Base-by-base conservation (phyloP, 2,888 invertebrate species). In the Hypolimnas misippus region DNA sequence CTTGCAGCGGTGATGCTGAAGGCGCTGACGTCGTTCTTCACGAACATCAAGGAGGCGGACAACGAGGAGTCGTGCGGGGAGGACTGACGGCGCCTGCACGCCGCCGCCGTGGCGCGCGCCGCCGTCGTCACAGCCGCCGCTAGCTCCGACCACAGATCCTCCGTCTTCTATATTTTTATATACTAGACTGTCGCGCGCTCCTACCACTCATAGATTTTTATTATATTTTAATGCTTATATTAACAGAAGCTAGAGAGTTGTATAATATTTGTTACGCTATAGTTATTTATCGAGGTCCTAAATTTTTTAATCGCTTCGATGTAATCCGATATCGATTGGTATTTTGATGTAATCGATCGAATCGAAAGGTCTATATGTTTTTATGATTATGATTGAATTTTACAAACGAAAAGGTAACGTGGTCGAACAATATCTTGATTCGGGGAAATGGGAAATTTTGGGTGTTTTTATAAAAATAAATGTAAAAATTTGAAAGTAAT, bases 21-120 rank as follows among this genome's bases (percentile, higher is more conserved):
- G 83, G 94, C 95, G 73, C 92, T 96, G 68, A 95, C 94, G 62
- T 94, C 95, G 70, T 96, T 96, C 92, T 95, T 95, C 87, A 94
- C 94, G 53, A 93, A 93, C 78, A 90, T 96, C 72, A 93, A 93
- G 78, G 95, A 95, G 83, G 93, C 92, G 57, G 95, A 95, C 73
- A 94, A 94, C 71, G 93, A 95, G 70, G 93, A 92, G 76, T 90
- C 92, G 5, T 85, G 88, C 73, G 89, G 91, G 76, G 91, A 91
- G 78, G 90, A 90, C 85, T 92, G 90, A 92, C 90, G 79, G 74
- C 74, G 74, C 56, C 68, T 71, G 65, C 71, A 70, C 70, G 70
- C 71, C 58, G 67, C 73, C 64, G 65, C 54, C 12, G 17, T 56
- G 29, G 57, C 40, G 59, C 54, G 50, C 44, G 52, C 52, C 29